These are phyloP conservation scores for Microcaecilia unicolor DNA, from an alignment of 2,797 vertebrate species.

Conservation along the genomic window DNA sequence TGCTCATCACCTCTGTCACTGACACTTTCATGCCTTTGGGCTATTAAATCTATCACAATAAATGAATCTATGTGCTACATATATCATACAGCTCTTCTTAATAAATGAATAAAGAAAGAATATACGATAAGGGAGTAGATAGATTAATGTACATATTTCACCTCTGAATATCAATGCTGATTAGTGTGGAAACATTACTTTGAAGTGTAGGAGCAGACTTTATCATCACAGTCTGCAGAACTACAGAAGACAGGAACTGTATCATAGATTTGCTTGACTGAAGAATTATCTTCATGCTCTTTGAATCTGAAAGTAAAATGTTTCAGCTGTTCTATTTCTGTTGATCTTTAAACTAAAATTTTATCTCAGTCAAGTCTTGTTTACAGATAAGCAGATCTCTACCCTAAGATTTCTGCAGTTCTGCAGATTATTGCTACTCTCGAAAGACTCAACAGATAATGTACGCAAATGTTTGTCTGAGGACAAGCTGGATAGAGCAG, in stretches of 20 bases:
- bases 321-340: too few species aligned
- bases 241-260: constrained; percentile 1
- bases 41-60: background rate
- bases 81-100: background rate
- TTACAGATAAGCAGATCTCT: too few species aligned
- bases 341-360: too few species aligned
- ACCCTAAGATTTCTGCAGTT: too few species aligned
- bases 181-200: constrained; percentile 11
- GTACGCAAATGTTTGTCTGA: too few species aligned
- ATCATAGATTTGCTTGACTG: too few species aligned
- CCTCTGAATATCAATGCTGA: constrained; percentile 22
- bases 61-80: constrained; percentile 1
- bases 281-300: too few species aligned
- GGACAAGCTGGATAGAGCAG: too few species aligned
- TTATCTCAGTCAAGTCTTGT: too few species aligned
- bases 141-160: constrained; percentile 22
- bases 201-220: constrained; percentile 19
- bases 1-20: constrained; percentile 10
- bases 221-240: too few species aligned
- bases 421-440: too few species aligned
- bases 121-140: background rate
- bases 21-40: constrained; percentile 9
- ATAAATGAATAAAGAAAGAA: constrained; percentile 4
- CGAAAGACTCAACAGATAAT: too few species aligned
- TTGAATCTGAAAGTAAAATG: constrained; percentile 16